phyloP scores from a whole-genome alignment of 2,888 invertebrate genomes.

The Metellina segmentata region DNA sequence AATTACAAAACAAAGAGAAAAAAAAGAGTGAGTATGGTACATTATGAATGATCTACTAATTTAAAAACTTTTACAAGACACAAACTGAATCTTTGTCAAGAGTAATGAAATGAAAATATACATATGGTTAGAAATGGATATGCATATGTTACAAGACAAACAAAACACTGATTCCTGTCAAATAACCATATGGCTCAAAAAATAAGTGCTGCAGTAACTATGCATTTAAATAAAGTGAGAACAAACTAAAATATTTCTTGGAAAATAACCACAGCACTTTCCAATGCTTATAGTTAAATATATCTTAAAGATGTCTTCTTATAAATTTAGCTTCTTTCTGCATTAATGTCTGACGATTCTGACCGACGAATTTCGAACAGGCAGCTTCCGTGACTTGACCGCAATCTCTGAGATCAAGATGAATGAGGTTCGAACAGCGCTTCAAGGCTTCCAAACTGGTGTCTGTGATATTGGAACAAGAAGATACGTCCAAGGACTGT shows the following conservation, averaged over 20 bases:
- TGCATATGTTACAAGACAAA: constrained; percentile 16
- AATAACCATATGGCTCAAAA: neutral
- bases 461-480: constrained; percentile 86
- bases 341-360: constrained; percentile 76
- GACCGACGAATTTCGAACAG: constrained; percentile 78
- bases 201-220: constrained; percentile 3
- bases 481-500: constrained; percentile 89
- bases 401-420: constrained; percentile 79
- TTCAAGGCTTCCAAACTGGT: constrained; percentile 87
- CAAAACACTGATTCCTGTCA: neutral
- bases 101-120: constrained; percentile 24
- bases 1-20: neutral
- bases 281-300: constrained; percentile 29
- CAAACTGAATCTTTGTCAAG: constrained; percentile 8
- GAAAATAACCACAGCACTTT: neutral
- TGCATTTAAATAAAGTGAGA: constrained; percentile 3
- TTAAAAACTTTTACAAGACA: constrained; percentile 9
- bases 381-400: constrained; percentile 78
- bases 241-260: neutral
- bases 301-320: constrained; percentile 68
- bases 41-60: constrained; percentile 22
- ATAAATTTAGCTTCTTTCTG: constrained; percentile 78
- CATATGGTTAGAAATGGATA: constrained; percentile 29
- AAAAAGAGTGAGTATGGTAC: constrained; percentile 44
- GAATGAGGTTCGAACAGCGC: constrained; percentile 79